Evolutionary conservation across 2,797 vertebrate species (phyloP), one percentile per base, ranked within the genome.

Genomic region (Phaenicophaeus curvirostris): DNA sequence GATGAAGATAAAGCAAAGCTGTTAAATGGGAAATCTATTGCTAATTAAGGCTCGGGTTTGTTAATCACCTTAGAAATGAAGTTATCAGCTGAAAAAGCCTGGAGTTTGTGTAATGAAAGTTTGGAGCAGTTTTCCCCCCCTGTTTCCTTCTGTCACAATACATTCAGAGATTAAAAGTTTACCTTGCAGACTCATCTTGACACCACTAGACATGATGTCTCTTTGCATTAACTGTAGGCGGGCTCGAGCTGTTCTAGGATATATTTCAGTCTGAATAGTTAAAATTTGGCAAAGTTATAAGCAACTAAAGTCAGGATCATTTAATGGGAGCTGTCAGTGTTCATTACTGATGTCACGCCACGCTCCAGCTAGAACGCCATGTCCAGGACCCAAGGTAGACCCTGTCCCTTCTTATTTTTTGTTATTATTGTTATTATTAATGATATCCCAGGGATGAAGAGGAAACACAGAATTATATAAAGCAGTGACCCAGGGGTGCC

Each of bases 41-140:
- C 68, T 96, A 90, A 96, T 94, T 89, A 95, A 89, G 78, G 78
- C 87, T 82, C 4, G 2, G 42, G 35, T 51, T 69, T 72, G 86
- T 63, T 95, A 89, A 94, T 95, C 74, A 55, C 75, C 84, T 90
- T 69, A 79, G 87, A 87, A 95, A 85, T 89, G 44, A 89, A 94
- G 51, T 92, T 96, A 76, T 58, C 73, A 83, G 68, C 79, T 86
- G 68, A 33, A 94, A 89, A 96, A 75, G 79, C 76, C 54, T 75
- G 61, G 42, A 65, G 57, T 95, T 84, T 74, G 23, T 74, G 73
- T 39, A 85, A 80, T 68, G 46, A 35, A 89, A 87, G 85, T 85
- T 84, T 20, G 62, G 61, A 87, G 65, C 2, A 4, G 21, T 50
- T 8, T 6, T 1, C 0, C 6, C 6, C 30, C 35, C 24, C 31